Percentiles rank a stretch among this genome's conserved stretches.
These are phyloP conservation scores for Microcebus ravelobensis DNA, from an alignment of 2,113 vertebrate genomes.

Conservation along the genomic window DNA sequence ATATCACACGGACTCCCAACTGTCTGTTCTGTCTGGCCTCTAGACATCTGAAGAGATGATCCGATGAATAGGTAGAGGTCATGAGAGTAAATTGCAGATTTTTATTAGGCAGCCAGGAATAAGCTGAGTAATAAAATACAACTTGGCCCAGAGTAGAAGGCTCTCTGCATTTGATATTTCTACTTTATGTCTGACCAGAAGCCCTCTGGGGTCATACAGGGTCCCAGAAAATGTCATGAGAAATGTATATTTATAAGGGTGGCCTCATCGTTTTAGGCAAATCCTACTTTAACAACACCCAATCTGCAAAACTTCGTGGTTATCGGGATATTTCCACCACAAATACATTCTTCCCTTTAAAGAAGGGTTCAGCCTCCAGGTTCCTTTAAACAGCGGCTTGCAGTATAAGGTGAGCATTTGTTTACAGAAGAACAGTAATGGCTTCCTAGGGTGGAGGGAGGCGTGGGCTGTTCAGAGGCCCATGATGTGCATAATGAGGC, in stretches of 20 bases:
- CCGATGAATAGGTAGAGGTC: neutral
- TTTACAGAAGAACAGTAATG: slow-evolving; percentile 64
- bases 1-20: neutral
- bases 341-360: slow-evolving; percentile 27
- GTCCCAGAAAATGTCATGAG: slow-evolving; percentile 51
- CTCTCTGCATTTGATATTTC: slow-evolving; percentile 55
- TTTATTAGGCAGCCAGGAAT: slow-evolving; percentile 43
- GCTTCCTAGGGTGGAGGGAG: neutral
- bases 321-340: slow-evolving; percentile 45
- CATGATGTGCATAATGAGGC: neutral
- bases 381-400: slow-evolving; percentile 51
- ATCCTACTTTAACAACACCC: neutral
- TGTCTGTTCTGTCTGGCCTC: neutral
- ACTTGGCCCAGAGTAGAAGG: neutral
- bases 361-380: neutral
- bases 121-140: slow-evolving; percentile 49
- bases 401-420: slow-evolving; percentile 27
- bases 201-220: slow-evolving; percentile 32
- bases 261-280: slow-evolving; percentile 27
- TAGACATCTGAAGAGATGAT: slow-evolving; percentile 25
- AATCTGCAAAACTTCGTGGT: slow-evolving; percentile 1
- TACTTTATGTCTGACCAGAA: slow-evolving; percentile 53
- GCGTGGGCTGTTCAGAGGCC: neutral
- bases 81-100: neutral
- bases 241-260: slow-evolving; percentile 40